A percentile compares a stretch with the other conserved stretches of the same genome.
phyloP scores from a whole-genome alignment of 2,797 vertebrate species.

The Adrianichthys oophorus region DNA sequence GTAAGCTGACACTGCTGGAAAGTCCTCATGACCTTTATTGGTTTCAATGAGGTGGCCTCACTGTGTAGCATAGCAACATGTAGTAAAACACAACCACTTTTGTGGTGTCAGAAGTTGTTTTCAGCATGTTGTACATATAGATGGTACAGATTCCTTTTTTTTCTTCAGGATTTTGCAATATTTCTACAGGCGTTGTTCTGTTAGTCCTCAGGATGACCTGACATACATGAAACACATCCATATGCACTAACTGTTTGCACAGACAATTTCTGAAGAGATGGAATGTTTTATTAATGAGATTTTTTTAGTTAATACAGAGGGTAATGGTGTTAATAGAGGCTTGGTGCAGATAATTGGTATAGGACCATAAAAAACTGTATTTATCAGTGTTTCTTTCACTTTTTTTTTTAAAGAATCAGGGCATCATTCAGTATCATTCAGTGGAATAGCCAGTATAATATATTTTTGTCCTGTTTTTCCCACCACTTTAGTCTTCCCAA shows the following conservation, averaged over 20 bases:
- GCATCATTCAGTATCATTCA: not conserved
- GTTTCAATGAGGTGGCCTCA: conserved; percentile 27
- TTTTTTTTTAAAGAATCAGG: conserved; percentile 10
- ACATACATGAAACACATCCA: conserved; percentile 9
- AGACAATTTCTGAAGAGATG: conserved; percentile 13
- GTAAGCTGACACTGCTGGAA: conserved; percentile 21
- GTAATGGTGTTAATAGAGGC: conserved; percentile 12
- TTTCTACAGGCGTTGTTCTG: conserved; percentile 37
- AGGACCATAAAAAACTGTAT: conserved; percentile 34
- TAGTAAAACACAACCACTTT: conserved; percentile 47
- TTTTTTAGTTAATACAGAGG: not conserved
- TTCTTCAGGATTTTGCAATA: conserved; percentile 40
- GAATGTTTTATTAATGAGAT: conserved; percentile 19
- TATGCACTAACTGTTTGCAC: conserved; percentile 23
- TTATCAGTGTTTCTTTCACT: conserved; percentile 12
- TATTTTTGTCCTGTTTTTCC: conserved; percentile 9
- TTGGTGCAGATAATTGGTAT: conserved; percentile 15
- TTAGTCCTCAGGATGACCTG: conserved; percentile 10
- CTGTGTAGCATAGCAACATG: conserved; percentile 62
- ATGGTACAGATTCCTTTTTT: conserved; percentile 41
- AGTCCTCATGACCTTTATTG: conserved; percentile 3
- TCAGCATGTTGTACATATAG: conserved; percentile 42
- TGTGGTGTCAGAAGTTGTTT: conserved; percentile 47
- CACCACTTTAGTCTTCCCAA: conserved; percentile 22
- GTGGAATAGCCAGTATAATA: conserved; percentile 5